phyloP scores from a whole-genome alignment of 1,140 invertebrate genomes.

The Carposina sasakii region DNA sequence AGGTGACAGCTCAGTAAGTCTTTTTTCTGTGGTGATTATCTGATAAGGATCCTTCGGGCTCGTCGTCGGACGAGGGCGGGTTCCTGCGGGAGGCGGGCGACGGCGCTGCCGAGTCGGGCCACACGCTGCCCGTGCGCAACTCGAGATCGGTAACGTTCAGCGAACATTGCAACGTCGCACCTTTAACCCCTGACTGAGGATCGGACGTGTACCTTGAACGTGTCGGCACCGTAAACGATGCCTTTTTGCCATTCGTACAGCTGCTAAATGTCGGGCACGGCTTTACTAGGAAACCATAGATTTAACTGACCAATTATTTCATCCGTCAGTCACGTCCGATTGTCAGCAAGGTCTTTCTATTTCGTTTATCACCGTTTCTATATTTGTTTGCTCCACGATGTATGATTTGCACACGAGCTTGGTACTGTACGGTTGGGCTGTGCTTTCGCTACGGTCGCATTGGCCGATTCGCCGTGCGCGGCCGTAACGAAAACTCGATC shows the following conservation, averaged over 20 bases:
- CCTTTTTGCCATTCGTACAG: too few species aligned
- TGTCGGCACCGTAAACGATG: too few species aligned
- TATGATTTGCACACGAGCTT: slow-evolving; percentile 53
- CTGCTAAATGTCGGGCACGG: too few species aligned
- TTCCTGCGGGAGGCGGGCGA: slow-evolving; percentile 49
- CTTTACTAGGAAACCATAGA: too few species aligned
- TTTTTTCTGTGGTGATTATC: slow-evolving; percentile 15
- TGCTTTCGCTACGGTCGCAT: slow-evolving; percentile 30
- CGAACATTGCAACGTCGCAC: too few species aligned
- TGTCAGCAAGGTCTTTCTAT: too few species aligned
- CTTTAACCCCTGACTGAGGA: too few species aligned
- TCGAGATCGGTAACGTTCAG: slow-evolving; percentile 57
- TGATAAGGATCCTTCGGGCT: slow-evolving; percentile 63
- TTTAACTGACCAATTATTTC: too few species aligned
- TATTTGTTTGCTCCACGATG: slow-evolving; percentile 51
- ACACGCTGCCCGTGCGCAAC: slow-evolving; percentile 68
- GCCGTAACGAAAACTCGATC: slow-evolving; percentile 30
- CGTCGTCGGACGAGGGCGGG: slow-evolving; percentile 65
- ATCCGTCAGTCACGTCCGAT: too few species aligned
- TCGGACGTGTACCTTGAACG: too few species aligned
- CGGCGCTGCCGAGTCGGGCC: slow-evolving; percentile 49
- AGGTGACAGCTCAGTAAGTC: slow-evolving; percentile 24
- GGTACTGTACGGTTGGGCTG: slow-evolving; percentile 31
- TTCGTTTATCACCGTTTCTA: too few species aligned
- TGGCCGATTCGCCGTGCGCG: too few species aligned